Percentiles rank a stretch among this genome's conserved stretches.
phyloP scores from a whole-genome alignment of 2,113 vertebrate species.

The Oreochromis aureus region DNA sequence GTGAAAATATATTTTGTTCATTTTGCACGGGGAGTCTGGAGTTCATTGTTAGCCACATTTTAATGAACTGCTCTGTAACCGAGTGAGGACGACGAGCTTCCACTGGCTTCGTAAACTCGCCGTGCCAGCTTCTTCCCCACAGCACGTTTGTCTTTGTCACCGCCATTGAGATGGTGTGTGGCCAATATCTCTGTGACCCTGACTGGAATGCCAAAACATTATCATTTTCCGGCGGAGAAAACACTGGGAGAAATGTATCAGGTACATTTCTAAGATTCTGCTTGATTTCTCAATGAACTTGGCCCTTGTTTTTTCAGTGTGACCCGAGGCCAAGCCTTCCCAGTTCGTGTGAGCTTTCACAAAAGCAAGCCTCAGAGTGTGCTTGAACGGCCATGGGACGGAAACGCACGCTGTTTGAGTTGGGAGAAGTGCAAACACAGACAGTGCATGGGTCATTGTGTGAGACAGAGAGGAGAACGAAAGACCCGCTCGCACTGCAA shows the following conservation, averaged over 20 bases:
- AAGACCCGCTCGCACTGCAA: slow-evolving; percentile 53
- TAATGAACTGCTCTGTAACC: not conserved
- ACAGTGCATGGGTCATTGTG: slow-evolving; percentile 63
- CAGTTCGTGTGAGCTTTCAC: slow-evolving; percentile 23
- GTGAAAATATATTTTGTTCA: slow-evolving; percentile 1
- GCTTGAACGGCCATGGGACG: slow-evolving; percentile 39
- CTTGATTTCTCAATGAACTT: slow-evolving; percentile 66
- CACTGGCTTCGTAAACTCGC: not conserved
- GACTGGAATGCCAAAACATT: slow-evolving; percentile 23
- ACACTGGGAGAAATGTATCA: not conserved
- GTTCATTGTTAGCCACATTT: not conserved
- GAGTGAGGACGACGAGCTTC: not conserved
- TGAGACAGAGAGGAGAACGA: slow-evolving; percentile 38
- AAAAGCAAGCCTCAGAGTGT: slow-evolving; percentile 46
- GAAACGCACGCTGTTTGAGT: slow-evolving; percentile 67
- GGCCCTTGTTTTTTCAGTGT: slow-evolving; percentile 34
- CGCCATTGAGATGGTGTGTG: slow-evolving; percentile 11
- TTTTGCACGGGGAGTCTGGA: slow-evolving; percentile 1
- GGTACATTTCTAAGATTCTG: slow-evolving; percentile 39
- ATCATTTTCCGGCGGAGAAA: slow-evolving; percentile 2
- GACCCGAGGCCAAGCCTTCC: slow-evolving; percentile 43
- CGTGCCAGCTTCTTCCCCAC: not conserved
- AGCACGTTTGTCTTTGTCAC: slow-evolving; percentile 34
- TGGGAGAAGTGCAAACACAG: slow-evolving; percentile 66
- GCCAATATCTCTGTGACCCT: slow-evolving; percentile 40